phyloP scores from a whole-genome alignment of 2,113 vertebrate genomes.

The Myxocyprinus asiaticus region DNA sequence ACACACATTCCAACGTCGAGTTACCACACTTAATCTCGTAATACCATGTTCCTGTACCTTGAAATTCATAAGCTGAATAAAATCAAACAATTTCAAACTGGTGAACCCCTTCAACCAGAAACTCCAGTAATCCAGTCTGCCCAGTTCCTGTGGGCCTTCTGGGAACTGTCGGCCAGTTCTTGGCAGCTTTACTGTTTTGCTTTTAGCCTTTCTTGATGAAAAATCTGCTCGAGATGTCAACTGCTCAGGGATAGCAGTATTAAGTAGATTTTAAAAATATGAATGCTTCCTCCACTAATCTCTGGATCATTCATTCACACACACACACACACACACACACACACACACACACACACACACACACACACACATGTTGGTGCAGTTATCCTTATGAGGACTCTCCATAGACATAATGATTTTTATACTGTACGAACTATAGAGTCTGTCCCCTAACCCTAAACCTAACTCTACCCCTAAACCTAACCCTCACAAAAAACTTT shows the following conservation, averaged over 20 bases:
- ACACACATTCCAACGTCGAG: not conserved
- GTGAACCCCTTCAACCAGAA: not conserved
- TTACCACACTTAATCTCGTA: conserved; percentile 25
- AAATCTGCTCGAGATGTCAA: too few relatives aligned
- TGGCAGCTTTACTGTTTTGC: conserved; percentile 62
- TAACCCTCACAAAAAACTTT: too few relatives aligned
- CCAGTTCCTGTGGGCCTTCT: conserved; percentile 4
- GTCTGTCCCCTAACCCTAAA: too few relatives aligned
- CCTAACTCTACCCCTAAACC: too few relatives aligned
- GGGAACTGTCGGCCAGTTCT: conserved; percentile 44
- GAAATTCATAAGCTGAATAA: not conserved
- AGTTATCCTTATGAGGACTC: too few relatives aligned
- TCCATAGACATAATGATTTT: too few relatives aligned
- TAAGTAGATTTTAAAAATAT: conserved; percentile 71
- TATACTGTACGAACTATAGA: too few relatives aligned
- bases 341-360: too few relatives aligned
- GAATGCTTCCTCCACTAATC: conserved; percentile 63
- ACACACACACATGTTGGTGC: too few relatives aligned
- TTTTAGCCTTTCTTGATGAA: conserved; percentile 57
- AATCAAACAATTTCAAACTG: conserved; percentile 17
- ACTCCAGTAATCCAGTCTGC: not conserved
- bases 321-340: not conserved
- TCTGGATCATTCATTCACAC: conserved; percentile 20
- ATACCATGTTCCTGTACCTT: not conserved
- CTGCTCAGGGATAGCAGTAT: too few relatives aligned